Conservation (phyloP, 1,140 invertebrate genomes). For the Pomacea maculata region DNA sequence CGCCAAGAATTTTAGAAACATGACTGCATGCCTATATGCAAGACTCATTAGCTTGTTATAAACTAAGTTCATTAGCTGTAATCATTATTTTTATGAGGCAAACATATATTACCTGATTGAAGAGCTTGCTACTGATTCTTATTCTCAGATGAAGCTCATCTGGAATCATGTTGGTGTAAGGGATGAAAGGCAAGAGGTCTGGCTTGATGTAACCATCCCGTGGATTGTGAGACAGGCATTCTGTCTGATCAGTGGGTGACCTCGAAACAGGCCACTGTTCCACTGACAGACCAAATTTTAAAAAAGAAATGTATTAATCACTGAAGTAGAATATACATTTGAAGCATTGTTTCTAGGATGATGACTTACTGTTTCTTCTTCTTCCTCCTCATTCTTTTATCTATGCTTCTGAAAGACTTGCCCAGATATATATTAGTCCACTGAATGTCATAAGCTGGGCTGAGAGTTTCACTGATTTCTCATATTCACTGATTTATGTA, state of each 20-base stretch:
- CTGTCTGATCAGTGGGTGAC: neutral
- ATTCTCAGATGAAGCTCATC: neutral
- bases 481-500: too few species aligned
- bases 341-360: neutral
- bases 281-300: neutral
- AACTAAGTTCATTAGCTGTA: too few species aligned
- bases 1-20: too few species aligned
- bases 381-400: neutral
- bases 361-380: neutral
- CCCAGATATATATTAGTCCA: too few species aligned
- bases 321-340: neutral
- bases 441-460: too few species aligned
- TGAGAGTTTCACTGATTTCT: too few species aligned
- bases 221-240: neutral
- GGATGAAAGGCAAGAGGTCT: neutral
- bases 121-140: conserved; percentile 1
- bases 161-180: neutral
- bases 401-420: too few species aligned
- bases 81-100: too few species aligned
- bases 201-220: neutral
- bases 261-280: neutral
- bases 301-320: neutral
- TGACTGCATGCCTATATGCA: too few species aligned
- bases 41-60: too few species aligned
- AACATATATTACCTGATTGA: neutral